A percentile compares a stretch with the other conserved stretches of the same genome.
These are phyloP conservation scores for Pangasius larnaudii DNA, from an alignment of 2,797 vertebrate species.

Conservation along the genomic window DNA sequence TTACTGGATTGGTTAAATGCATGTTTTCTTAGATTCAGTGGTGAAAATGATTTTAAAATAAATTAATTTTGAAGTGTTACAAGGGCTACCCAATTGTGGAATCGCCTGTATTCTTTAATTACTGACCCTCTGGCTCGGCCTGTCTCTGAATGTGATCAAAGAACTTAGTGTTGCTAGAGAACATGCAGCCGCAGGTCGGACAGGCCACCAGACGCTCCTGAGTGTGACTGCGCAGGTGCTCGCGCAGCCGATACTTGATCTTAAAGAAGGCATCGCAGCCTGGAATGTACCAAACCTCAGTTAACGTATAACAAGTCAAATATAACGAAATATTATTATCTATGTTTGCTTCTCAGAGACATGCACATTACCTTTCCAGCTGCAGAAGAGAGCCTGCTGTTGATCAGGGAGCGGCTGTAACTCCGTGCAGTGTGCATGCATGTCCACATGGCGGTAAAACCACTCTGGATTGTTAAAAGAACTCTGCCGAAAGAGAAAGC, in stretches of 20 bases:
- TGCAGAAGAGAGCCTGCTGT: constrained; percentile 78
- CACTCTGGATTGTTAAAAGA: constrained; percentile 81
- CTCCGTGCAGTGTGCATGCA: constrained; percentile 77
- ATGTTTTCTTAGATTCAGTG: not conserved
- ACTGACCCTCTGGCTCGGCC: constrained; percentile 71
- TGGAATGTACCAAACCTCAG: constrained; percentile 36
- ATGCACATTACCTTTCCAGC: constrained; percentile 69
- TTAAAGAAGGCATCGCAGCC: constrained; percentile 76
- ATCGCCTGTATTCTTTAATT: not conserved
- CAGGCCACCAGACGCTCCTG: constrained; percentile 76
- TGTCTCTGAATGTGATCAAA: constrained; percentile 79
- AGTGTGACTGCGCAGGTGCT: constrained; percentile 76
- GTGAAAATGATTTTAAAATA: not conserved
- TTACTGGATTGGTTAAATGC: not conserved
- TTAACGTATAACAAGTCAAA: not conserved
- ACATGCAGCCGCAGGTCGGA: constrained; percentile 78
- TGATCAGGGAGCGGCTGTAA: constrained; percentile 73
- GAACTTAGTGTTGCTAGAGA: constrained; percentile 79
- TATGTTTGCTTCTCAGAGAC: not conserved
- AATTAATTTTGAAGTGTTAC: not conserved
- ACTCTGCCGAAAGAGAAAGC: constrained; percentile 65
- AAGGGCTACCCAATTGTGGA: not conserved
- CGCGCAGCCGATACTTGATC: constrained; percentile 74
- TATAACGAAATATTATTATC: not conserved
- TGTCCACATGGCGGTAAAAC: constrained; percentile 82